These are phyloP conservation scores for Melikaiella ostensackeni DNA, from an alignment of 2,888 invertebrate genomes.

Conservation along the genomic window DNA sequence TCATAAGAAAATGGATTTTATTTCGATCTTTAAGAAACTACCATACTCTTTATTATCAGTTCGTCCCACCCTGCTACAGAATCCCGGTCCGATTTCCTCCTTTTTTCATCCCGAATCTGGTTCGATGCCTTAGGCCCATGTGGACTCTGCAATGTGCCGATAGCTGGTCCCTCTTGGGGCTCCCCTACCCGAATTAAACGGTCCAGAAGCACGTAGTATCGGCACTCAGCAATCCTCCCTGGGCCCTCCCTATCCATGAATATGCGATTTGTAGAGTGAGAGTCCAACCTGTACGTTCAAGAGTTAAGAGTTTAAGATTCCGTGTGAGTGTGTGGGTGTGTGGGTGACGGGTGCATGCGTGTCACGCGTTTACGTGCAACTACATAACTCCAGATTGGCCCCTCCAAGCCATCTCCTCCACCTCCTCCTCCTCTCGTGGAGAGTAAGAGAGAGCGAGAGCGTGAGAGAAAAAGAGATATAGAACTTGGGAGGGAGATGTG, in stretches of 20 bases:
- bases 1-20: too few species aligned
- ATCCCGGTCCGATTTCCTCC: neutral
- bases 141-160: neutral
- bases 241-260: slow-evolving; percentile 31
- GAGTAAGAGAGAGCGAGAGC: slow-evolving; percentile 38
- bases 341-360: slow-evolving; percentile 35
- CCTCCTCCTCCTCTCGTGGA: slow-evolving; percentile 43
- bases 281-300: neutral
- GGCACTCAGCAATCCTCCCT: slow-evolving; percentile 1
- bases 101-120: slow-evolving; percentile 13
- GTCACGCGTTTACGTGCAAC: slow-evolving; percentile 37
- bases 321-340: slow-evolving; percentile 15
- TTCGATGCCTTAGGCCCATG: neutral
- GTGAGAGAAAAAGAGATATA: slow-evolving; percentile 32
- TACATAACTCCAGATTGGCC: slow-evolving; percentile 27
- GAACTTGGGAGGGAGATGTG: slow-evolving; percentile 41
- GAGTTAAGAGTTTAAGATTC: slow-evolving; percentile 13
- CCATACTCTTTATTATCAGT: neutral
- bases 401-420: slow-evolving; percentile 1
- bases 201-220: slow-evolving; percentile 11
- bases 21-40: too few species aligned
- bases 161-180: neutral
- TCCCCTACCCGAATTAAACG: slow-evolving; percentile 20
- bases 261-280: slow-evolving; percentile 32
- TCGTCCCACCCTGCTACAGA: neutral